These are phyloP conservation scores for Dinocampus coccinellae DNA, from an alignment of 2,888 invertebrate species.

Conservation along the genomic window DNA sequence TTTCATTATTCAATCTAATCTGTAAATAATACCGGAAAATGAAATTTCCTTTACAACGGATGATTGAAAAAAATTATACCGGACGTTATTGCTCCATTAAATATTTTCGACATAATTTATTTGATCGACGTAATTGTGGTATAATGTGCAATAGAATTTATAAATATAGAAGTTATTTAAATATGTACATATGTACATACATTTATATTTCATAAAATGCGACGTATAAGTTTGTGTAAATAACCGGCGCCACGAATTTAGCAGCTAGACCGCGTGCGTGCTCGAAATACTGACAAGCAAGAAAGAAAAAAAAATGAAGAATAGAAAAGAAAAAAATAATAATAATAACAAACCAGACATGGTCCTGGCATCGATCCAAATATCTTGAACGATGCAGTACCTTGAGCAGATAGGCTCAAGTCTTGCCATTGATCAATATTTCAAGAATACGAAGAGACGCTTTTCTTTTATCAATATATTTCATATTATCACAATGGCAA, in stretches of 20 bases:
- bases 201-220: neutral
- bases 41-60: neutral
- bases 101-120: neutral
- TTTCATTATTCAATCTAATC: neutral
- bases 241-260: conserved; percentile 2
- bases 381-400: conserved; percentile 7
- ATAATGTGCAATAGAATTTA: neutral
- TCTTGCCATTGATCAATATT: conserved; percentile 19
- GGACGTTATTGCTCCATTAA: neutral
- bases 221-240: neutral
- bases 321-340: neutral
- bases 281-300: conserved; percentile 13
- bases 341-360: conserved; percentile 5
- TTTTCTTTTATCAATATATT: neutral
- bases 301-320: neutral
- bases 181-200: neutral
- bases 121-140: neutral
- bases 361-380: conserved; percentile 22
- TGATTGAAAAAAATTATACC: neutral
- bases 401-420: neutral
- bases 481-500: neutral
- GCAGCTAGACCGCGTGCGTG: neutral
- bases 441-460: neutral
- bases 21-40: neutral
- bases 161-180: neutral